Conservation (phyloP, 2,797 vertebrate genomes). For the Hylomyscus alleni region DNA sequence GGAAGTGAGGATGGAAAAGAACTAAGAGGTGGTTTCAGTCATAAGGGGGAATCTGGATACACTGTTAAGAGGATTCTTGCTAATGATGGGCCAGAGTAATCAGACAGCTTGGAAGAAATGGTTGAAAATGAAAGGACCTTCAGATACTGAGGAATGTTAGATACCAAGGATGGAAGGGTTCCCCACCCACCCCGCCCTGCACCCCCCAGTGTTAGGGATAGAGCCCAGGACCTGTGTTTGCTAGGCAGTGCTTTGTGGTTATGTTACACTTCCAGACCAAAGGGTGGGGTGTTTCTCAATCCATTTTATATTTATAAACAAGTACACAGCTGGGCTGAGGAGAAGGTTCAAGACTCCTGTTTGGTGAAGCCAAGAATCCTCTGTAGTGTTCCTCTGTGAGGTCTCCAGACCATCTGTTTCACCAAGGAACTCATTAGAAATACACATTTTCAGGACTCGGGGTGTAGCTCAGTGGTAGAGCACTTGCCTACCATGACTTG, state of each 20-base stretch:
- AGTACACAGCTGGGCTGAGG: neutral
- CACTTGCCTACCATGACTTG: neutral
- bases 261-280: neutral
- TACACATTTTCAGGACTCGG: neutral
- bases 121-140: neutral
- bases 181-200: too few species aligned
- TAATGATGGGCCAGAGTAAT: neutral
- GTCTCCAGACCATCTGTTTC: neutral
- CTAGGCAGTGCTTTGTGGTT: neutral
- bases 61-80: neutral
- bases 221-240: neutral
- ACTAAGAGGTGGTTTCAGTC: neutral
- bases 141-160: neutral
- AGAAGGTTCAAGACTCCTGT: neutral
- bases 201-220: neutral
- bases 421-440: conserved; percentile 36
- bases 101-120: neutral
- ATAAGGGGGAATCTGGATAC: neutral
- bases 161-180: neutral
- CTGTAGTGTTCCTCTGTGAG: neutral
- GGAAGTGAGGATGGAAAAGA: neutral
- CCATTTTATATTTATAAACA: conserved; percentile 1
- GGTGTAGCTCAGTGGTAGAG: neutral
- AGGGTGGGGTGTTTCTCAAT: neutral
- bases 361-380: neutral